Evolutionary conservation across 2,797 vertebrate genomes (phyloP), one percentile per base, ranked within the genome.

Genomic region (Trematomus bernacchii): DNA sequence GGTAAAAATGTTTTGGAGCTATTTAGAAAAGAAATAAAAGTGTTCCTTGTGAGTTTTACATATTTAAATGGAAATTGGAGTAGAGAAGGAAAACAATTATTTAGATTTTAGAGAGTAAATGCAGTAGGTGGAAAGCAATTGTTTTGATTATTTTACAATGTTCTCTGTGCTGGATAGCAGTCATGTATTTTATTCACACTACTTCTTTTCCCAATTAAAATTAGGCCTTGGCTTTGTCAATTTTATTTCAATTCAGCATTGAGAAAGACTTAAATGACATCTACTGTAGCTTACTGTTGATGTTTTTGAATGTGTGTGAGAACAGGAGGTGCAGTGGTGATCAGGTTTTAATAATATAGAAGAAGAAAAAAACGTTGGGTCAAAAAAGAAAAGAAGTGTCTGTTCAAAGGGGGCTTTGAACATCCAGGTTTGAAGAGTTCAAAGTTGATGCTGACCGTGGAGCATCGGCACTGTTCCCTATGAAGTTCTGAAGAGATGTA

Each of bases 401-500:
- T 42, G 46, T 83, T 73, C 60, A 85, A 68, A 80, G 67, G 13
- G 11, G 12, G 10, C 47, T 83, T 85, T 83, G 77, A 79, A 82
- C 66, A 55, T 48, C 6, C 33, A 62, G 37, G 30, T 76, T 58
- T 51, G 66, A 37, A 1, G 18, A 72, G 65, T 82, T 82, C 76
- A 82, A 79, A 75, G 73, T 80, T 55, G n/a, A 27, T 21, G 21
- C 52, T 77, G 55, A 66, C 47, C 50, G 11, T 12, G 9, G 47
- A 52, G 18, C 52, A 21, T 27, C 1, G 11, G 13, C 53, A 51
- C 42, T 14, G 54, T 57, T 83, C 7, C 40, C 61, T 73, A 44
- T 76, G 69, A 76, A 53, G 80, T 13, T 69, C 52, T 62, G 19
- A 60, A 12, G 18, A 60, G 44, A 52, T 66, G 0, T 48, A 1